phyloP scores from a whole-genome alignment of 2,888 invertebrate genomes.

The Nysson spinosus region DNA sequence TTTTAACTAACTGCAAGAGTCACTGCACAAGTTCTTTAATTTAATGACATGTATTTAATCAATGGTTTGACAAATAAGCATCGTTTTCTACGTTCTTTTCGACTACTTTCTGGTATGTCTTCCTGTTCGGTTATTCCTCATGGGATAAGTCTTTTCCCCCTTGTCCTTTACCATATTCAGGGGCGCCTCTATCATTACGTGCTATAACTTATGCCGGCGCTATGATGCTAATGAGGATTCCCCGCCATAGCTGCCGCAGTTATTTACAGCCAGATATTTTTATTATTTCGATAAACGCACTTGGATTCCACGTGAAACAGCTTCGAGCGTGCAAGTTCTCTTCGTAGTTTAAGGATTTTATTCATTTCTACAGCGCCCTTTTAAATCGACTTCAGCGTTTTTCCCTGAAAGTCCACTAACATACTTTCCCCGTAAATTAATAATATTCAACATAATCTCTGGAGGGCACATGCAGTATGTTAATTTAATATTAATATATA shows the following conservation, averaged over 20 bases:
- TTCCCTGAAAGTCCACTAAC: no score
- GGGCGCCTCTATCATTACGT: slow-evolving; percentile 66
- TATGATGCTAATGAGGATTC: slow-evolving; percentile 71
- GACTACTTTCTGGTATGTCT: no score
- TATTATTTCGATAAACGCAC: slow-evolving; percentile 30
- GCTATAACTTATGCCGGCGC: slow-evolving; percentile 67
- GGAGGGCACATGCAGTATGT: not conserved
- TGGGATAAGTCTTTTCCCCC: not conserved
- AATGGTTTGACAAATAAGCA: no score
- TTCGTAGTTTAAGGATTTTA: no score
- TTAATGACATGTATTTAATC: no score
- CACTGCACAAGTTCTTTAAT: no score
- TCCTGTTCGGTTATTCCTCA: slow-evolving; percentile 17
- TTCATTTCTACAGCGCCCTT: not conserved
- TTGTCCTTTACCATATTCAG: slow-evolving; percentile 37
- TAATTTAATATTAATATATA: not conserved
- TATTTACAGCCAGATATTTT: slow-evolving; percentile 54
- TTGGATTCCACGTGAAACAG: slow-evolving; percentile 1
- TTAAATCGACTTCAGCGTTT: not conserved
- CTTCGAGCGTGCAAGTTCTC: no score
- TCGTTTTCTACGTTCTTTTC: no score
- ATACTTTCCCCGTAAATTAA: no score
- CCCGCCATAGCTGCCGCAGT: slow-evolving; percentile 41
- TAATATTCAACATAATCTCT: no score
- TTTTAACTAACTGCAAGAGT: no score